phyloP scores from a whole-genome alignment of 2,888 invertebrate genomes.

The Ornithoptera priamus region DNA sequence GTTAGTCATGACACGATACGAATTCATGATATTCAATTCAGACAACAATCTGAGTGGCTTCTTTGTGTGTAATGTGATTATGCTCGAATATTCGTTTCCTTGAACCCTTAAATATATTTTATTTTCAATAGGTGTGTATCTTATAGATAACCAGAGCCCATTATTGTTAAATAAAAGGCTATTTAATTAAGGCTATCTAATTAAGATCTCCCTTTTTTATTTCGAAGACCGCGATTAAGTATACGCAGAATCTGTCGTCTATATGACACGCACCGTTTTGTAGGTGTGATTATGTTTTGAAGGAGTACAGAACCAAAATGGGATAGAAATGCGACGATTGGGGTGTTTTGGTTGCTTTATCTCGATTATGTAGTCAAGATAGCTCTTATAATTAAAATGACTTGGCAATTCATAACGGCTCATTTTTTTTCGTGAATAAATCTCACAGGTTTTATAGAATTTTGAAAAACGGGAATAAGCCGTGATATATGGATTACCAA shows the following conservation, averaged over 20 bases:
- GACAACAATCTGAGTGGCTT: neutral
- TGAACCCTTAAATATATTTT: neutral
- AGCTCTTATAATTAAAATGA: neutral
- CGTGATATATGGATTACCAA: constrained; percentile 18
- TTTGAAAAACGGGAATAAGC: neutral
- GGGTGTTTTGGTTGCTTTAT: too few relatives aligned
- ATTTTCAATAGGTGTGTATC: neutral
- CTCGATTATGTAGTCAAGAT: neutral
- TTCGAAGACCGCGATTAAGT: too few relatives aligned
- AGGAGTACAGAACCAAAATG: neutral
- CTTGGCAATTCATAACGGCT: constrained; percentile 10
- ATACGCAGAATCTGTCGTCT: neutral
- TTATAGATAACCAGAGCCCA: neutral
- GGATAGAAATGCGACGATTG: neutral
- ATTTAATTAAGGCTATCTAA: too few relatives aligned
- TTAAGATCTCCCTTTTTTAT: too few relatives aligned
- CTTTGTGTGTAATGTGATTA: neutral
- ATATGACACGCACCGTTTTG: neutral
- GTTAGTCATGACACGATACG: neutral
- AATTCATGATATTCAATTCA: neutral
- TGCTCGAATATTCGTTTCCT: neutral
- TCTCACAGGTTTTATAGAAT: neutral
- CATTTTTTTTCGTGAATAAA: neutral
- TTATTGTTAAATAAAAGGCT: too few relatives aligned
- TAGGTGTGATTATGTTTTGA: neutral